phyloP scores from a whole-genome alignment of 1,140 invertebrate genomes.

The Trinorchestia longiramus region DNA sequence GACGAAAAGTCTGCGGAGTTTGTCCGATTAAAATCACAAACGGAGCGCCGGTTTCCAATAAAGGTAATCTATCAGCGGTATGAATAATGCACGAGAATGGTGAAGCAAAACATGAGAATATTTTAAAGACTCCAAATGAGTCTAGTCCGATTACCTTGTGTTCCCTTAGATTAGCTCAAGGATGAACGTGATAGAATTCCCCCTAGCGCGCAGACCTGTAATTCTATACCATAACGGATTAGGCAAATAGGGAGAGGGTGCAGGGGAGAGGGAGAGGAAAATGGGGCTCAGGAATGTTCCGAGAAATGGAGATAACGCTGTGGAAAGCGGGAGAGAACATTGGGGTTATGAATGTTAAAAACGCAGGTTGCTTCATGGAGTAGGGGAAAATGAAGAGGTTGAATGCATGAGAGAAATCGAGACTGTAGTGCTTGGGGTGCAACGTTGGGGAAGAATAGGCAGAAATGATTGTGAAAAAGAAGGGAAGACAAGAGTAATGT shows the following conservation, averaged over 20 bases:
- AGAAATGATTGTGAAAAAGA: not conserved
- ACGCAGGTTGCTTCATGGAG: not conserved
- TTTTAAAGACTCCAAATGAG: constrained; percentile 40
- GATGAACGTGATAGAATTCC: constrained; percentile 15
- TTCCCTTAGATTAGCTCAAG: constrained; percentile 32
- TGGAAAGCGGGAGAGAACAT: not conserved
- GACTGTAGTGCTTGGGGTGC: not conserved
- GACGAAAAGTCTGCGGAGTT: not conserved
- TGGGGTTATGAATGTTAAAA: not conserved
- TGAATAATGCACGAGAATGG: constrained; percentile 27
- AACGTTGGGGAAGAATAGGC: not conserved
- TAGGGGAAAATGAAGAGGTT: not conserved
- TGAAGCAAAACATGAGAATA: constrained; percentile 7
- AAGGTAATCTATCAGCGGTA: constrained; percentile 18
- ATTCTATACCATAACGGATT: constrained; percentile 41
- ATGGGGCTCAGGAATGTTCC: not conserved
- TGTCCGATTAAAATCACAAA: not conserved
- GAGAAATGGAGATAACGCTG: not conserved
- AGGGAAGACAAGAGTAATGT: not conserved
- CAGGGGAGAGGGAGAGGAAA: not conserved
- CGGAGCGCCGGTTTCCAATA: constrained; percentile 7
- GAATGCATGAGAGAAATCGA: not conserved
- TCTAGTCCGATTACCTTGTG: constrained; percentile 42
- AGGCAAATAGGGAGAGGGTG: not conserved
- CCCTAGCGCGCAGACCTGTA: not conserved